Conservation (phyloP, 2,888 invertebrate species). For the Sympetrum striolatum region DNA sequence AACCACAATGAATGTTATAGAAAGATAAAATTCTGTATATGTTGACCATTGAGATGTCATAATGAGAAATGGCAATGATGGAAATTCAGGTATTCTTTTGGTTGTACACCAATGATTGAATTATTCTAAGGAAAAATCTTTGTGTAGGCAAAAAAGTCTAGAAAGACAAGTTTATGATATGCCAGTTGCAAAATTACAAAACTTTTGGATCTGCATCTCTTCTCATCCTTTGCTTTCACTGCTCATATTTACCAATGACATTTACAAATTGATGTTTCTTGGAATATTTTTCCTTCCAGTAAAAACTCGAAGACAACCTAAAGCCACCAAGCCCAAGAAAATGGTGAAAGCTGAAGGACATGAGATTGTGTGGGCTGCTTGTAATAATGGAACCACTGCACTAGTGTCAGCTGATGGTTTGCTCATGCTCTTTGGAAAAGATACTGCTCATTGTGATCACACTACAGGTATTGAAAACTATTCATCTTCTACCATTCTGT, state of each 20-base stretch:
- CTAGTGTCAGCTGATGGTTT: constrained; percentile 90
- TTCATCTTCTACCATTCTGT: background rate
- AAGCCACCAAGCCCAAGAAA: constrained; percentile 91
- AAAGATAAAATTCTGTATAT: too few species aligned
- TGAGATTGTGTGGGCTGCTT: constrained; percentile 81
- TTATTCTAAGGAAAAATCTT: too few species aligned
- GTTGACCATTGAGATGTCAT: too few species aligned
- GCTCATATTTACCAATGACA: background rate
- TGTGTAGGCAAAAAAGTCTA: too few species aligned
- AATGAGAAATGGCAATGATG: too few species aligned
- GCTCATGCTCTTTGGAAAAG: constrained; percentile 93
- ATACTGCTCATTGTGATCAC: constrained; percentile 83
- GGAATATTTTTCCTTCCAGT: constrained; percentile 53
- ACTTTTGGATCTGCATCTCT: too few species aligned
- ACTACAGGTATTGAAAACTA: constrained; percentile 60
- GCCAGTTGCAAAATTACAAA: too few species aligned
- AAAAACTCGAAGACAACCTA: constrained; percentile 80
- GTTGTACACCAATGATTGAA: too few species aligned
- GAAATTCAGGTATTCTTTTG: too few species aligned
- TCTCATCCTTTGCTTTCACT: background rate
- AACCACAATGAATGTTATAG: too few species aligned
- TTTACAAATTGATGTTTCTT: background rate
- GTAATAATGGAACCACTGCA: constrained; percentile 94
- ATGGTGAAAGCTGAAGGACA: constrained; percentile 89
- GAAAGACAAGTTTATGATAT: too few species aligned